A percentile compares a stretch with the other conserved stretches of the same genome.
Evolutionary conservation across 2,888 invertebrate species (phyloP).

Genomic region (Nemotelus pantherinus): DNA sequence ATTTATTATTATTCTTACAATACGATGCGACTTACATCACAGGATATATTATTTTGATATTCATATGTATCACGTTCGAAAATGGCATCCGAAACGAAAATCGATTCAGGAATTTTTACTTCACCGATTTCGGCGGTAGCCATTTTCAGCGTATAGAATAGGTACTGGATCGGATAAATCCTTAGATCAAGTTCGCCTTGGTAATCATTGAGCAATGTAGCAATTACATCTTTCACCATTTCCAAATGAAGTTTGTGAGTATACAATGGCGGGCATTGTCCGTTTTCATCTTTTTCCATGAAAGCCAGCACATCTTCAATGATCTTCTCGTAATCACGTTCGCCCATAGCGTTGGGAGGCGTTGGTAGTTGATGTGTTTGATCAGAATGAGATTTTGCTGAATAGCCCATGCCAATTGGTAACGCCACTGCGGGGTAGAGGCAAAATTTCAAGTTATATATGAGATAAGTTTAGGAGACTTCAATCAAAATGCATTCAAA

Average conservation of each 20-base stretch:
- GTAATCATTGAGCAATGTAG: constrained; percentile 43
- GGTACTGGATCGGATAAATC: constrained; percentile 58
- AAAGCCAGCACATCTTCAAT: constrained; percentile 64
- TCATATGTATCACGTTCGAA: constrained; percentile 60
- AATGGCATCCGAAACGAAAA: constrained; percentile 55
- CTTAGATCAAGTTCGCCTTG: constrained; percentile 51
- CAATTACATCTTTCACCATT: constrained; percentile 56
- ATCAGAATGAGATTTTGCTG: constrained; percentile 63
- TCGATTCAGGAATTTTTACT: constrained; percentile 53
- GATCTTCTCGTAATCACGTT: constrained; percentile 58
- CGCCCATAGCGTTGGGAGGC: constrained; percentile 63
- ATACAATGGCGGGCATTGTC: constrained; percentile 63
- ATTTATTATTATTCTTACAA: background rate
- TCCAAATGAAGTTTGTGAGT: constrained; percentile 59
- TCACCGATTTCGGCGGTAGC: constrained; percentile 57
- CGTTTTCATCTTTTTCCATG: constrained; percentile 53
- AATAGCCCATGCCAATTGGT: constrained; percentile 64
- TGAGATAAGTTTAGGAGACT: no score
- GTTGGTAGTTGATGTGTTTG: constrained; percentile 65
- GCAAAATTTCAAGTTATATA: background rate
- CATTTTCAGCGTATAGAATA: constrained; percentile 59
- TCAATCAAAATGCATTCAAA: no score
- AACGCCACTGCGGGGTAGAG: constrained; percentile 49
- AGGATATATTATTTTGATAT: constrained; percentile 59
- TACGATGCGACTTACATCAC: constrained; percentile 57